Evolutionary conservation across 1,140 invertebrate species (phyloP).

Genomic region (Proales similis): DNA sequence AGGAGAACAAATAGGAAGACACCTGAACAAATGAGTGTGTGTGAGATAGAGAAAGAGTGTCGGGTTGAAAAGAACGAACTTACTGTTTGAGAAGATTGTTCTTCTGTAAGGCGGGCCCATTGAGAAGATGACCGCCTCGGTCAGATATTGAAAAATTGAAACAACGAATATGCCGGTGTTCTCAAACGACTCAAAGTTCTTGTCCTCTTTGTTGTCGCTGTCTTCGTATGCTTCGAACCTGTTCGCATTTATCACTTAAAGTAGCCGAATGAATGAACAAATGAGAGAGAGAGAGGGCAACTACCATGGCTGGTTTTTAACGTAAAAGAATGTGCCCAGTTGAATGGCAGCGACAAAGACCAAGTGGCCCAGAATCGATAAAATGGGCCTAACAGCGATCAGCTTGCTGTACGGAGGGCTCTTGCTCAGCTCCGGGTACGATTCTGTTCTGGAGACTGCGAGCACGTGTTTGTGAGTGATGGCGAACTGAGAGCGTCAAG

Average conservation of each 20-base stretch:
- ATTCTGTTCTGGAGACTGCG: slow-evolving; percentile 27
- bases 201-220: slow-evolving; percentile 31
- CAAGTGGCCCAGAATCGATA: slow-evolving; percentile 32
- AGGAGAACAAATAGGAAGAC: slow-evolving; percentile 9
- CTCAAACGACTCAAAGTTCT: slow-evolving; percentile 27
- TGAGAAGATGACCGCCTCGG: slow-evolving; percentile 38
- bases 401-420: slow-evolving; percentile 32
- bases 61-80: slow-evolving; percentile 33
- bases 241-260: too few relatives aligned
- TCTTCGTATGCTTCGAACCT: slow-evolving; percentile 35
- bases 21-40: not conserved
- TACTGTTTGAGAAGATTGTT: slow-evolving; percentile 37
- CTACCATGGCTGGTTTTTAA: slow-evolving; percentile 36
- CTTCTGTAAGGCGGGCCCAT: slow-evolving; percentile 31
- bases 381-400: slow-evolving; percentile 21
- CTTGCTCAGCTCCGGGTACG: slow-evolving; percentile 31
- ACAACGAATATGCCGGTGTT: slow-evolving; percentile 33
- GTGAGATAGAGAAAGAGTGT: not conserved
- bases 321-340: slow-evolving; percentile 25
- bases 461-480: not conserved
- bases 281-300: too few relatives aligned
- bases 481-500: not conserved
- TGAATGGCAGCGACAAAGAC: slow-evolving; percentile 26
- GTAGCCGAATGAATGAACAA: too few relatives aligned
- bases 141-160: slow-evolving; percentile 35